Percentiles rank a stretch among this genome's conserved stretches.
Evolutionary conservation across 2,113 vertebrate species (phyloP).

Genomic region (Sclerurus mexicanus): DNA sequence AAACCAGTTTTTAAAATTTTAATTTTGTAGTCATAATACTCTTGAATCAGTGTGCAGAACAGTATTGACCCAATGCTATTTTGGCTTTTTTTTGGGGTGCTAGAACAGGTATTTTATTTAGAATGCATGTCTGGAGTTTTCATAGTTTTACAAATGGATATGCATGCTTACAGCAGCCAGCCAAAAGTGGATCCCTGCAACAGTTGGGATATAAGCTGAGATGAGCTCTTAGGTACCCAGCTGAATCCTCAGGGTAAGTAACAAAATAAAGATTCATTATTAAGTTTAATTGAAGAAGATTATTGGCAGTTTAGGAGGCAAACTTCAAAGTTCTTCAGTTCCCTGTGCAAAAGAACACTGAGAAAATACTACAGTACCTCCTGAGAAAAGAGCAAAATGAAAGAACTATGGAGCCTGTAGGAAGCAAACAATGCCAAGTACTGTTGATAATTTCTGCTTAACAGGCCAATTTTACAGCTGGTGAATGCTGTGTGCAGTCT

Average conservation of each 20-base stretch:
- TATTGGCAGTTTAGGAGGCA: conserved; percentile 64
- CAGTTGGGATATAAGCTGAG: conserved; percentile 67
- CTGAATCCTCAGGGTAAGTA: conserved; percentile 72
- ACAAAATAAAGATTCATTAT: conserved; percentile 78
- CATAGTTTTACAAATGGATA: neutral
- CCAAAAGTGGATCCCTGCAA: conserved; percentile 60
- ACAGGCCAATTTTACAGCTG: neutral
- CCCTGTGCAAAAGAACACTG: conserved; percentile 47
- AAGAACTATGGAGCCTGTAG: conserved; percentile 7
- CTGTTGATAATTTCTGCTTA: conserved; percentile 30
- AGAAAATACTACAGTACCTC: conserved; percentile 29
- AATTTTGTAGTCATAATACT: neutral
- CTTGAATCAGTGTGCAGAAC: neutral
- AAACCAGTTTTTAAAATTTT: neutral
- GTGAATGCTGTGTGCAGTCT: neutral
- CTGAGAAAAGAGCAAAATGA: conserved; percentile 2
- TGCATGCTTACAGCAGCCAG: conserved; percentile 30
- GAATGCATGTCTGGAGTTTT: neutral
- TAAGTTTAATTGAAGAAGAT: conserved; percentile 72
- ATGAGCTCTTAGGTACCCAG: conserved; percentile 61
- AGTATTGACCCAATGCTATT: neutral
- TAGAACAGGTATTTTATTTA: neutral
- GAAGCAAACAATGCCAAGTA: neutral
- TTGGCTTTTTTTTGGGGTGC: neutral
- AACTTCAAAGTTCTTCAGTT: conserved; percentile 63